phyloP scores from a whole-genome alignment of 2,113 vertebrate genomes.

The Nannospalax galili region DNA sequence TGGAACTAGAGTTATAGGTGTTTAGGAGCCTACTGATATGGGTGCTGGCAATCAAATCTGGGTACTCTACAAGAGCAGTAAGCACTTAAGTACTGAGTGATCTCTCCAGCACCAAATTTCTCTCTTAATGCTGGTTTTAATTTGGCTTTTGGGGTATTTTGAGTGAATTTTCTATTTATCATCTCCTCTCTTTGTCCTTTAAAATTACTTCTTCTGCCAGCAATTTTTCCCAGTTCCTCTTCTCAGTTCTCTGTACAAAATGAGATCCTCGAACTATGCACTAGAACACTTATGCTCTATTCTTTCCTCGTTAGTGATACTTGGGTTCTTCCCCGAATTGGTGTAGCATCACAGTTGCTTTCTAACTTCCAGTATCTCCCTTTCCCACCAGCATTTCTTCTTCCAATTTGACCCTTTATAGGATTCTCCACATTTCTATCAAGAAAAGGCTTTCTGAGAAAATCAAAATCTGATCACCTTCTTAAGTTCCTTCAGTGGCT shows the following conservation, averaged over 20 bases:
- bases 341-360: neutral
- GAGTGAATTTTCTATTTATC: neutral
- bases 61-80: neutral
- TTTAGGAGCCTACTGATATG: neutral
- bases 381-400: neutral
- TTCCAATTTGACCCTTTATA: neutral
- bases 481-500: neutral
- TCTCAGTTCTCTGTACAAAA: neutral
- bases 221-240: neutral
- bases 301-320: neutral
- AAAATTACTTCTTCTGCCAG: neutral
- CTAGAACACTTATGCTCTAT: neutral
- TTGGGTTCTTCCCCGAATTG: neutral
- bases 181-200: neutral
- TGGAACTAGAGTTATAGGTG: neutral
- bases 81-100: neutral
- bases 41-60: neutral
- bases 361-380: neutral
- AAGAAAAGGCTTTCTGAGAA: neutral
- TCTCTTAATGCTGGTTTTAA: neutral
- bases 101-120: neutral
- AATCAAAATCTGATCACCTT: neutral
- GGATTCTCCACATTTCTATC: neutral
- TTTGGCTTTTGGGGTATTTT: conserved; percentile 15
- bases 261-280: neutral